Evolutionary conservation across 2,797 vertebrate genomes (phyloP).

Genomic region (Rhinogobio ventralis): DNA sequence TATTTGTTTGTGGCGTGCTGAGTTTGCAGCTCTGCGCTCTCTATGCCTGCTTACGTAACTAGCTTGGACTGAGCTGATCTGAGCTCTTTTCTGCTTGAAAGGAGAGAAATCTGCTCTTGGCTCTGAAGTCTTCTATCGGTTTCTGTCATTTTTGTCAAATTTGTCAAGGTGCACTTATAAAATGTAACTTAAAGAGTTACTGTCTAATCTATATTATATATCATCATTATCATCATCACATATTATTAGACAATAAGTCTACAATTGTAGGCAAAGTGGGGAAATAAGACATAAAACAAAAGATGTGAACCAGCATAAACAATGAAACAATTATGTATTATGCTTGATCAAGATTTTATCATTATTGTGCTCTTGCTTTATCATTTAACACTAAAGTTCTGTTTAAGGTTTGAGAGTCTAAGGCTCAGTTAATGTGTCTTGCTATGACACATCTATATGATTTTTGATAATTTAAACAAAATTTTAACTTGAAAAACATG

Average conservation of each 20-base stretch:
- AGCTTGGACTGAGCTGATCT: constrained; percentile 23
- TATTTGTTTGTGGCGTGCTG: constrained; percentile 33
- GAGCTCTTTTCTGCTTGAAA: constrained; percentile 14
- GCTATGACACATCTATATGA: not conserved
- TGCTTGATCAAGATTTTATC: not conserved
- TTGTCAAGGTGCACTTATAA: not conserved
- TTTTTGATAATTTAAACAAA: not conserved
- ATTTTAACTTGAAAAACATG: not conserved
- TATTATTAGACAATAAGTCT: not conserved
- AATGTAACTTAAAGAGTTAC: not conserved
- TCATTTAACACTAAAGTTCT: not conserved
- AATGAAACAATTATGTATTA: not conserved
- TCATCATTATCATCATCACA: not conserved
- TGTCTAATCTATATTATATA: not conserved
- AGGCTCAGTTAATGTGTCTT: not conserved
- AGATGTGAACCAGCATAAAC: not conserved
- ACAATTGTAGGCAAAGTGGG: not conserved
- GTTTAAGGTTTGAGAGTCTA: not conserved
- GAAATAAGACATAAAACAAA: not conserved
- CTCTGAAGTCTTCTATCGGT: not conserved
- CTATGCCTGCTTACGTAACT: constrained; percentile 17
- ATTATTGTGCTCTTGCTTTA: not conserved
- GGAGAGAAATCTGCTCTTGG: not conserved
- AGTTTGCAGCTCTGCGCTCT: constrained; percentile 11
- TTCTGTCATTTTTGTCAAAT: not conserved